Evolutionary conservation across 2,797 vertebrate genomes (phyloP), one percentile per base, ranked within the genome.

Genomic region (Arvicola amphibius): DNA sequence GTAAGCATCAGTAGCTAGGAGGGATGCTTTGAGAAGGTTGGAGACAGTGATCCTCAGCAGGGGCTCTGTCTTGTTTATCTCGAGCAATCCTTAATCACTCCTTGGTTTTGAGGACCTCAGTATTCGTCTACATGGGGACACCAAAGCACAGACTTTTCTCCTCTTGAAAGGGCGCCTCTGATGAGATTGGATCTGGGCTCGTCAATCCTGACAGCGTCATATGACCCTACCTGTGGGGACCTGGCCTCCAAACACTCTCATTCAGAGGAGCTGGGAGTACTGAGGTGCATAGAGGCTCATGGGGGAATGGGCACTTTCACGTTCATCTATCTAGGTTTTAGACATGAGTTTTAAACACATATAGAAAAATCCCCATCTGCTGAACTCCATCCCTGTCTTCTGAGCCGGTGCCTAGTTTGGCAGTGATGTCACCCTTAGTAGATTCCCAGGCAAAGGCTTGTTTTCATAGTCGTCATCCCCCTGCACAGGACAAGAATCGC

Each of bases 301-400:
- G 16, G 46, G 27, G 29, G 12, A 14, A 1, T 5, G 6, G 56
- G 48, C 0, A 11, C 6, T 12, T 51, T 37, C 56, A 63, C 32
- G 6, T 34, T 48, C 1, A 0, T 59, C 27, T 48, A 27, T 27
- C 29, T 13, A n/a, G 73, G 16, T 32, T 29, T 73, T 69, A 67
- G 79, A 69, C 5, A 46, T 17, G 59, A 65, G 13, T 84, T 95
- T 97, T 88, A 87, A 93, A 81, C 63, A 59, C 37, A 61, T 37
- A 29, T 2, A 29, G 34, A 40, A 91, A 73, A 89, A 67, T 2
- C 53, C 13, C 4, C 25, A 29, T 61, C 43, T 71, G 83, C 88
- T 40, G 25, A 88, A 53, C 14, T 16, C 78, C 32, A 21, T 65
- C 17, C 53, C 40, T 6, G 17, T 46, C 63, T 85, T 69, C 63